Percentiles rank a stretch among this genome's conserved stretches.
Conservation (phyloP, 2,113 vertebrate species). For the Fulica atra region DNA sequence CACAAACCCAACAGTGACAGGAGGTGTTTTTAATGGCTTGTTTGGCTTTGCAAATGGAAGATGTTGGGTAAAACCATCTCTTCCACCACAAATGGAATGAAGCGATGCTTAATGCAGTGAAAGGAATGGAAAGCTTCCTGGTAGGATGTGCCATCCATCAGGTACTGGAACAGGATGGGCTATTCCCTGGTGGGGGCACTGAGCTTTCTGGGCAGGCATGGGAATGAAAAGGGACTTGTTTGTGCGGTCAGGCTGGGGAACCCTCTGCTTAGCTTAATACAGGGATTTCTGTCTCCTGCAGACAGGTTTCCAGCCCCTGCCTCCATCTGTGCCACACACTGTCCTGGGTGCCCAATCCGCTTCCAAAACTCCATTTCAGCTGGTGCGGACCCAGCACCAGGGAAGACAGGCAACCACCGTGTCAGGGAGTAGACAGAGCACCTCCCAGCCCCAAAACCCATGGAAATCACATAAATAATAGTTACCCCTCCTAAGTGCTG, state of each 20-base stretch:
- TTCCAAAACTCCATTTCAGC: background rate
- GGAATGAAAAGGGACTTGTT: constrained; percentile 30
- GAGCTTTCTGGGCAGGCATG: background rate
- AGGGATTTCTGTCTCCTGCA: background rate
- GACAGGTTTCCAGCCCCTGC: background rate
- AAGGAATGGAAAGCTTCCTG: constrained; percentile 14
- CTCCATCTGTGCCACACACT: background rate
- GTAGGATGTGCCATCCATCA: background rate
- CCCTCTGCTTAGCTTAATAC: background rate
- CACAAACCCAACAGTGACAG: background rate
- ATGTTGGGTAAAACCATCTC: constrained; percentile 2
- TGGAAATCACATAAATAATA: background rate
- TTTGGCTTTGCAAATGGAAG: constrained; percentile 34
- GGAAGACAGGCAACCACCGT: background rate
- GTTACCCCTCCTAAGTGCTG: background rate
- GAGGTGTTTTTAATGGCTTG: background rate
- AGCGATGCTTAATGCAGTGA: constrained; percentile 22
- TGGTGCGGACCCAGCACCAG: background rate
- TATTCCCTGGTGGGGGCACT: background rate
- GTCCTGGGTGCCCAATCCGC: accelerated
- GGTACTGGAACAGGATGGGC: background rate
- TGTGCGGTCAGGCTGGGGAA: background rate
- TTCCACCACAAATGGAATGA: background rate
- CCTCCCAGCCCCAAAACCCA: background rate
- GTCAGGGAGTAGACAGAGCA: background rate